These are phyloP conservation scores for Eumerus sabulonum DNA, from an alignment of 2,888 invertebrate species.

Conservation along the genomic window DNA sequence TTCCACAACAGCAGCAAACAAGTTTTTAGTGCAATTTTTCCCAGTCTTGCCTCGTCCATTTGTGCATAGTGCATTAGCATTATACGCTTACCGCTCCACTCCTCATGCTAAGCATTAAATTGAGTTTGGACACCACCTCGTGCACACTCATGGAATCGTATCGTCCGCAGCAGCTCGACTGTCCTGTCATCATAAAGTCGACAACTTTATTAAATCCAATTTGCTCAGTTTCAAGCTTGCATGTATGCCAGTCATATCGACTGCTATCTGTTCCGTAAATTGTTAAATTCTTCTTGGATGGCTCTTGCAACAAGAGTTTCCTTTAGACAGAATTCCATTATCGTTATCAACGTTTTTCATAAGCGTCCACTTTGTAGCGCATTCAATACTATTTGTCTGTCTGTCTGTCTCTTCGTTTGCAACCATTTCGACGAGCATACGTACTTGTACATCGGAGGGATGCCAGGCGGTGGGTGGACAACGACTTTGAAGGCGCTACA, in stretches of 20 bases:
- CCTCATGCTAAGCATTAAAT: conserved; percentile 24
- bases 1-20: conserved; percentile 20
- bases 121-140: conserved; percentile 43
- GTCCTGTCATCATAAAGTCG: conserved; percentile 63
- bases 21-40: conserved; percentile 20
- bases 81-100: neutral
- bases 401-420: neutral
- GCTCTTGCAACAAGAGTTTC: conserved; percentile 13
- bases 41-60: neutral
- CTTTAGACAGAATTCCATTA: conserved; percentile 55
- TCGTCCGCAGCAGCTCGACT: conserved; percentile 50
- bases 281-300: conserved; percentile 19
- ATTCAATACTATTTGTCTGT: conserved; percentile 47
- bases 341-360: conserved; percentile 64
- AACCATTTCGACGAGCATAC: neutral
- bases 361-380: conserved; percentile 47
- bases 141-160: conserved; percentile 24
- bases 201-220: conserved; percentile 66
- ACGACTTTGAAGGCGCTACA: neutral
- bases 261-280: conserved; percentile 19
- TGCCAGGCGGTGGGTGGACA: neutral
- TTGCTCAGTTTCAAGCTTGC: conserved; percentile 40
- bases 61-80: conserved; percentile 13
- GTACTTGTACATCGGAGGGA: neutral
- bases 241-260: neutral